Evolutionary conservation across 2,888 invertebrate species (phyloP), one percentile per base, ranked within the genome.

Genomic region (Cheilosia soror): DNA sequence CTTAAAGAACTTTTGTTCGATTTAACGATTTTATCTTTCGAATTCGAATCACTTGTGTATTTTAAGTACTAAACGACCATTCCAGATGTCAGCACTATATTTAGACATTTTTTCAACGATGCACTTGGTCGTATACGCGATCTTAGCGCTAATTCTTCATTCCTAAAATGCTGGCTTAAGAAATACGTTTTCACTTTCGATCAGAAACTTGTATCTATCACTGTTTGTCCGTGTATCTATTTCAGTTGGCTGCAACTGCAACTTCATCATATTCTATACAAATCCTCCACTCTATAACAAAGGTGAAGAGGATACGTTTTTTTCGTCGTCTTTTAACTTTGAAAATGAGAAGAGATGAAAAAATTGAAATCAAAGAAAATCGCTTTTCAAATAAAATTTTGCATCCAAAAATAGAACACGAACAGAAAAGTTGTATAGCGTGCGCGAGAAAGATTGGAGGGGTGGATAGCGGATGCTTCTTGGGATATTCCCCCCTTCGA

Each of bases 371-470:
- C 75, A 84, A 80, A 81, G 76, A 81, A 85, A 85, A 85, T 85
- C 57, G 69, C 44, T 85, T 81, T 85, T 85, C 76, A 71, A 81
- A 80, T 68, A 66, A 72, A 77, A 83, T 87, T 79, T 82, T 65
- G 72, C 73, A 82, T 87, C 86, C 86, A 79, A 87, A 88, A 88
- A 87, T 87, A 87, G 86, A 79, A 81, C 76, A 63, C 60, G 63
- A 84, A 68, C 66, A 51, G 53, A 69, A 57, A 47, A 44, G 49
- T 71, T 60, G 68, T 58, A 49, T 58, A 47, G 33, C 44, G 78
- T 40, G 66, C 72, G 84, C 80, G 84, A 75, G 66, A 76, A 63
- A 62, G 75, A 57, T 63, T 57, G 49, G 31, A 25, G 47, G 33
- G 63, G 42, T 60, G 65, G 51, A 37, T 42, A 27, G 29, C 37